phyloP scores from a whole-genome alignment of 2,797 vertebrate species.

The Coilia nasus region DNA sequence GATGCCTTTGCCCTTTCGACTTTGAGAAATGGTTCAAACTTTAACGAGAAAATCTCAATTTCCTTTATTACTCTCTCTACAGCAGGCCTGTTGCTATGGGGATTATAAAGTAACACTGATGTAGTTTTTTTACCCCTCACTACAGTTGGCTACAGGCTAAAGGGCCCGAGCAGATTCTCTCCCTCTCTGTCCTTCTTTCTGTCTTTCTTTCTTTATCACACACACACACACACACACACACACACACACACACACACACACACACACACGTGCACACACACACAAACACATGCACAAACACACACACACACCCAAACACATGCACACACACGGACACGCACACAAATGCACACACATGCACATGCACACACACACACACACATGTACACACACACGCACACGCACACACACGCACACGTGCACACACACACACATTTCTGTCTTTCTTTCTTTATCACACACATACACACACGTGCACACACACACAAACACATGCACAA shows the following conservation, averaged over 20 bases:
- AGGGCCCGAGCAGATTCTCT: slow-evolving; percentile 30
- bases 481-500: no score
- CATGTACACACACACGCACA: slow-evolving; percentile 39
- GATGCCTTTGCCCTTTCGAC: not conserved
- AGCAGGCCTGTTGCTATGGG: slow-evolving; percentile 24
- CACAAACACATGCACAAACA: slow-evolving; percentile 46
- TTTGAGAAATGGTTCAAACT: slow-evolving; percentile 45
- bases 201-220: no score
- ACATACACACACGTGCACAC: no score
- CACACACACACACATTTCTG: slow-evolving; percentile 40
- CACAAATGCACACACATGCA: slow-evolving; percentile 46
- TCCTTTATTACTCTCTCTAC: slow-evolving; percentile 50
- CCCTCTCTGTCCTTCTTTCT: slow-evolving; percentile 20
- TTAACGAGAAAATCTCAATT: slow-evolving; percentile 53
- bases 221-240: no score
- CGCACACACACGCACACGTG: slow-evolving; percentile 46
- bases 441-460: not conserved
- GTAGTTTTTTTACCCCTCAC: not conserved
- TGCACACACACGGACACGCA: slow-evolving; percentile 40
- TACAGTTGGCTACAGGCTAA: not conserved
- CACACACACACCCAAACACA: slow-evolving; percentile 47
- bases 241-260: no score
- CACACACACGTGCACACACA: not conserved
- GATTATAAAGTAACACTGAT: not conserved
- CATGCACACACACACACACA: slow-evolving; percentile 50